These are phyloP conservation scores for Drosophila tsacasi DNA, from an alignment of 1,140 invertebrate species.

Conservation along the genomic window DNA sequence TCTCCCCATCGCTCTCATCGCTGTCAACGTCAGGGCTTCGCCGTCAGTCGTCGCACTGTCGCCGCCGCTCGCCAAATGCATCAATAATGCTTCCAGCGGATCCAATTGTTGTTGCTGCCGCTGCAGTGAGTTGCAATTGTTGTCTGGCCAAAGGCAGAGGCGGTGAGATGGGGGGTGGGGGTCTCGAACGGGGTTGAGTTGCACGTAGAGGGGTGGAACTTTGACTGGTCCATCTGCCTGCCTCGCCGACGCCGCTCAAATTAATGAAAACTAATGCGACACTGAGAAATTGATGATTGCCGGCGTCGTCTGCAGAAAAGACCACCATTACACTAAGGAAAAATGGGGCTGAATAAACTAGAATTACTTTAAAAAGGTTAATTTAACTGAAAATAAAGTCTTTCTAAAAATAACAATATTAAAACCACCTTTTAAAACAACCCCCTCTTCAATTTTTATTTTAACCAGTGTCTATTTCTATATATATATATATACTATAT, in stretches of 20 bases:
- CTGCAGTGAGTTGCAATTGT: slow-evolving; percentile 54
- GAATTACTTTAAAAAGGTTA: neutral
- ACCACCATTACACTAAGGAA: slow-evolving; percentile 13
- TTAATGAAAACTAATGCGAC: slow-evolving; percentile 84
- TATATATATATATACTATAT: no score
- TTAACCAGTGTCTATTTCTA: no score
- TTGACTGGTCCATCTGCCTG: slow-evolving; percentile 71
- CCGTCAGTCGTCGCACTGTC: slow-evolving; percentile 66
- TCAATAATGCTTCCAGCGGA: slow-evolving; percentile 77
- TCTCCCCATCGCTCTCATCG: slow-evolving; percentile 47
- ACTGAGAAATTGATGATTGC: slow-evolving; percentile 83
- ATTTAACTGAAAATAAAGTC: neutral
- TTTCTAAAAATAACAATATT: no score
- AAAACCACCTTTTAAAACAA: no score
- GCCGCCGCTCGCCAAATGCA: slow-evolving; percentile 73
- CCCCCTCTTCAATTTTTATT: neutral
- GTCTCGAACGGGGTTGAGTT: neutral
- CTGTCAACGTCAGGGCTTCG: slow-evolving; percentile 57
- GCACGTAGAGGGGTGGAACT: slow-evolving; percentile 7
- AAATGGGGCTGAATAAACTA: neutral
- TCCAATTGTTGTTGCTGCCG: slow-evolving; percentile 64
- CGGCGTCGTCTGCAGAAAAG: slow-evolving; percentile 58
- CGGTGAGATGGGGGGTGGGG: neutral
- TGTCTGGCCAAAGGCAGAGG: slow-evolving; percentile 21
- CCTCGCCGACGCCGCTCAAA: slow-evolving; percentile 67